phyloP scores from a whole-genome alignment of 1,140 invertebrate species.

The Anadara kagoshimensis region DNA sequence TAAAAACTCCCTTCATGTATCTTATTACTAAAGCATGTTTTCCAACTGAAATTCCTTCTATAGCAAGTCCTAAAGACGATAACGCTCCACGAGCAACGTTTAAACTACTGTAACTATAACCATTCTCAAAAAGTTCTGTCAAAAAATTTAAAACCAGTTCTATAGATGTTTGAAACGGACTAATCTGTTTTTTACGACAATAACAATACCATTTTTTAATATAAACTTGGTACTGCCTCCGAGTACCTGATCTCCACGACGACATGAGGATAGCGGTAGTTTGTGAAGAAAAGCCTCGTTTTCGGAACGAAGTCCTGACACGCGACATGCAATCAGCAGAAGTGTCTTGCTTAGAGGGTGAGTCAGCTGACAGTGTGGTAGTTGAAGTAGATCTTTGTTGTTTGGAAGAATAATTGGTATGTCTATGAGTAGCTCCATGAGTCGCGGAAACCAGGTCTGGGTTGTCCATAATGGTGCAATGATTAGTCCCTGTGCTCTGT shows the following conservation, averaged over 20 bases:
- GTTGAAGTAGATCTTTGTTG: background rate
- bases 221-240: constrained; percentile 27
- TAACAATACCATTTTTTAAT: constrained; percentile 25
- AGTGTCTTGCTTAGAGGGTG: constrained; percentile 15
- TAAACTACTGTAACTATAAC: constrained; percentile 31
- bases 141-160: constrained; percentile 29
- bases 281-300: constrained; percentile 30
- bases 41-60: constrained; percentile 16
- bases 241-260: constrained; percentile 27
- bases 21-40: constrained; percentile 33
- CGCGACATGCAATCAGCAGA: constrained; percentile 14
- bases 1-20: constrained; percentile 42
- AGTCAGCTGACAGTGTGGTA: constrained; percentile 21
- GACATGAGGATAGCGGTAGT: constrained; percentile 22
- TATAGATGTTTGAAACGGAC: constrained; percentile 21
- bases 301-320: constrained; percentile 24
- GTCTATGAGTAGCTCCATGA: constrained; percentile 23
- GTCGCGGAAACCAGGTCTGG: constrained; percentile 34
- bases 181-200: constrained; percentile 20
- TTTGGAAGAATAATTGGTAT: constrained; percentile 14
- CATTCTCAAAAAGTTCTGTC: constrained; percentile 18
- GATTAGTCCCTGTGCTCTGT: constrained; percentile 18
- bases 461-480: constrained; percentile 40
- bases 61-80: constrained; percentile 17
- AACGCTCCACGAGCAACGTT: constrained; percentile 37